These are phyloP conservation scores for Mesorhabditis sp. DNA, from an alignment of 2,888 invertebrate genomes.

Conservation along the genomic window DNA sequence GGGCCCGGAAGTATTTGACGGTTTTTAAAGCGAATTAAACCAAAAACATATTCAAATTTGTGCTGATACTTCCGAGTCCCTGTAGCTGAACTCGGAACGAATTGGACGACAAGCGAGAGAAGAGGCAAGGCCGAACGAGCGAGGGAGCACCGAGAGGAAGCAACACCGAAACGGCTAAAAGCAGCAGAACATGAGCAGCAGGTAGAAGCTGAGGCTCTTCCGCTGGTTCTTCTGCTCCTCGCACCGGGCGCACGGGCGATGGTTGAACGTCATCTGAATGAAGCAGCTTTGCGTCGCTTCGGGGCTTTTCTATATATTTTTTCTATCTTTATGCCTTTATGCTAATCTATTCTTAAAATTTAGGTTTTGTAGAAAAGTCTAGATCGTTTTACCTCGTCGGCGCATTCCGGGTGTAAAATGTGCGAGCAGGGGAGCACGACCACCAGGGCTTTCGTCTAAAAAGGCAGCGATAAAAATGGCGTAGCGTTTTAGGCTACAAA, in stretches of 20 bases:
- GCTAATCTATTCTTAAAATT: no score
- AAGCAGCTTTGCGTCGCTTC: neutral
- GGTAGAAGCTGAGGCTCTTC: neutral
- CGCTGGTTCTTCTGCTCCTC: neutral
- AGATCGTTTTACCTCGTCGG: neutral
- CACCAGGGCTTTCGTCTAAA: neutral
- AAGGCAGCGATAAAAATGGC: neutral
- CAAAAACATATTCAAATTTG: no score
- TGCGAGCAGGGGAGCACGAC: neutral
- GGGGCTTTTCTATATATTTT: no score
- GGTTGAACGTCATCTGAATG: neutral
- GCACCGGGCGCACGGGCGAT: neutral
- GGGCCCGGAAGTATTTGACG: no score
- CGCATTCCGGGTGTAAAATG: slow-evolving; percentile 2
- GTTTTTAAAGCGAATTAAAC: no score
- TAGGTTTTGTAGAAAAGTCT: no score
- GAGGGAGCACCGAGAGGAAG: no score
- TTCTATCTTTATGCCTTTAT: no score
- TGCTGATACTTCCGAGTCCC: no score
- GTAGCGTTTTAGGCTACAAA: neutral
- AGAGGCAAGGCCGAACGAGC: no score
- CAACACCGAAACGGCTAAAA: neutral
- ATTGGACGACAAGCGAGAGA: no score
- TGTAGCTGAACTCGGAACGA: no score
- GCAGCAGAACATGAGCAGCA: neutral